These are phyloP conservation scores for Pediacus dermestoides DNA, from an alignment of 2,888 invertebrate species.

Conservation along the genomic window DNA sequence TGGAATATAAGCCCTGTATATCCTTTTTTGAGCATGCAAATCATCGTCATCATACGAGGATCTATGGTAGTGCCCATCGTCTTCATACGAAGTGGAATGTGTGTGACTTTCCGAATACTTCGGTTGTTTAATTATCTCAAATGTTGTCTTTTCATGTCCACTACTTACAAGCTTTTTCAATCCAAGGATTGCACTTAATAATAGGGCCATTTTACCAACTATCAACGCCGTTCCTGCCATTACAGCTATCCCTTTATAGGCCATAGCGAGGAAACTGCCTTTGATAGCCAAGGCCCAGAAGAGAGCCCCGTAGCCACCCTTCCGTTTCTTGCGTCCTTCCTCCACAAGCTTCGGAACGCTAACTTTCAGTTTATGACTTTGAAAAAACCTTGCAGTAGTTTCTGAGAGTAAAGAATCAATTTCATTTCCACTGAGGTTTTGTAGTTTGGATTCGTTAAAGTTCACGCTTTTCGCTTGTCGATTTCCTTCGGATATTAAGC, in stretches of 20 bases:
- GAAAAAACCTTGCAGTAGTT: constrained; percentile 57
- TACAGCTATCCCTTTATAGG: constrained; percentile 68
- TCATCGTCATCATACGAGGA: constrained; percentile 11
- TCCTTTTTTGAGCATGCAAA: not conserved
- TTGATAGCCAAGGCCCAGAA: constrained; percentile 68
- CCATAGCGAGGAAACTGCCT: constrained; percentile 68
- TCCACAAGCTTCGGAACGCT: constrained; percentile 42
- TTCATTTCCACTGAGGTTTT: constrained; percentile 58
- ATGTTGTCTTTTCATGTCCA: constrained; percentile 72
- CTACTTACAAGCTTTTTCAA: constrained; percentile 72
- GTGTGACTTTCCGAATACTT: constrained; percentile 74
- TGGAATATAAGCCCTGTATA: constrained; percentile 8
- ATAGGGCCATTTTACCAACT: constrained; percentile 78
- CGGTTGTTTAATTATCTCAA: constrained; percentile 84
- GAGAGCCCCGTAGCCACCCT: constrained; percentile 53
- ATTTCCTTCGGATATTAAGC: constrained; percentile 52
- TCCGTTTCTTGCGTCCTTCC: constrained; percentile 51
- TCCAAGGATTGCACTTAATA: constrained; percentile 75
- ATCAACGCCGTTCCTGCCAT: constrained; percentile 78
- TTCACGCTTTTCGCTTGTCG: constrained; percentile 20
- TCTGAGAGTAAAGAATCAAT: constrained; percentile 59
- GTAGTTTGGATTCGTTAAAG: constrained; percentile 52
- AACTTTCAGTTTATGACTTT: constrained; percentile 54
- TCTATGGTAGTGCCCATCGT: constrained; percentile 28
- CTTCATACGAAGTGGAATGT: constrained; percentile 55